A percentile compares a stretch with the other conserved stretches of the same genome.
These are phyloP conservation scores for Lerista edwardsae DNA, from an alignment of 2,797 vertebrate species.

Conservation along the genomic window DNA sequence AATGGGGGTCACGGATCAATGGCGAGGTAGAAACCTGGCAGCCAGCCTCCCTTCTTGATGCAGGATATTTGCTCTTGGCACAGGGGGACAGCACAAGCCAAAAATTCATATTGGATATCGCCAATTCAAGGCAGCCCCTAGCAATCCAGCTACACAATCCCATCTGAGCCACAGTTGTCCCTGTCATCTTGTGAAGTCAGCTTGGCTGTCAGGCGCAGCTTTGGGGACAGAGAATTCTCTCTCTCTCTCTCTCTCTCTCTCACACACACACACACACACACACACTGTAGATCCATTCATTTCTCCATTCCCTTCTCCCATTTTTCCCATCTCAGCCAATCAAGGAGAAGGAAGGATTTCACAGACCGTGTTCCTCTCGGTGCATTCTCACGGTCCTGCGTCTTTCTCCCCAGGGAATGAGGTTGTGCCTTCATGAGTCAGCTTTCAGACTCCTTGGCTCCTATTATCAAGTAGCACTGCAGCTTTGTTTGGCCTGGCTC, in stretches of 20 bases:
- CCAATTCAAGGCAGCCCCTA: too few relatives aligned
- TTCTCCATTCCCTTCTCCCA: background rate
- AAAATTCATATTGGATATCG: background rate
- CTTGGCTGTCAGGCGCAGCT: background rate
- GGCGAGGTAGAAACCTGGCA: background rate
- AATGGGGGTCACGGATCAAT: background rate
- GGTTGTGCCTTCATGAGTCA: background rate
- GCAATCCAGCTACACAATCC: background rate
- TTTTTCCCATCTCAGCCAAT: background rate
- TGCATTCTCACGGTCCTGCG: background rate
- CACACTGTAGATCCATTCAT: background rate
- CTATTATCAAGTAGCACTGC: background rate
- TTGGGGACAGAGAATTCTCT: background rate
- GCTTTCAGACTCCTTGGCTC: background rate
- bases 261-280: background rate
- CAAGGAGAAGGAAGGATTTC: conserved; percentile 5
- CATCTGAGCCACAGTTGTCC: background rate
- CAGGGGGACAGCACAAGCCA: background rate
- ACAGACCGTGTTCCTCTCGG: background rate
- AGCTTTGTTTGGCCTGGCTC: conserved; percentile 18
- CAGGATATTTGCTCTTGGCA: background rate
- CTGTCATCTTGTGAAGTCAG: background rate
- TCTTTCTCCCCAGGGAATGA: background rate
- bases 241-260: background rate
- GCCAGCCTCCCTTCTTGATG: background rate